A percentile compares a stretch with the other conserved stretches of the same genome.
phyloP scores from a whole-genome alignment of 1,140 invertebrate genomes.

The Mamestra configurata region DNA sequence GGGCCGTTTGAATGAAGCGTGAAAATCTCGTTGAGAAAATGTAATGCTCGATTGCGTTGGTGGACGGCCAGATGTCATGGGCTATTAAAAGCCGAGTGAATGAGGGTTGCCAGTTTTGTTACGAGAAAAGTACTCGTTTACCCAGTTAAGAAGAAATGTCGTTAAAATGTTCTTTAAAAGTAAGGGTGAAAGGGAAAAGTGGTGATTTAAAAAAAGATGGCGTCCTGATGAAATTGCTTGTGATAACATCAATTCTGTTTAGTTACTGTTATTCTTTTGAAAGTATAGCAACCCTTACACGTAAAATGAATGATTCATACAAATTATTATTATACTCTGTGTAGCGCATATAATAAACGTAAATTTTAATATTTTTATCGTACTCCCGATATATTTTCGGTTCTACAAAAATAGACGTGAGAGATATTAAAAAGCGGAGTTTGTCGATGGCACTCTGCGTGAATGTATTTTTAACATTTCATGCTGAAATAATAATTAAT shows the following conservation, averaged over 20 bases:
- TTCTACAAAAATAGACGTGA: constrained; percentile 4
- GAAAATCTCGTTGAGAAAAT: constrained; percentile 56
- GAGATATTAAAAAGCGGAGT: constrained; percentile 2
- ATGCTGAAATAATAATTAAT: constrained; percentile 20
- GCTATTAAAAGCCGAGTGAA: constrained; percentile 39
- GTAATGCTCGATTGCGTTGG: constrained; percentile 50
- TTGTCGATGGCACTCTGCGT: constrained; percentile 7
- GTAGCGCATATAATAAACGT: constrained; percentile 22
- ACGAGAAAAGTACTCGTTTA: constrained; percentile 1
- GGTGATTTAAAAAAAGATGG: not conserved
- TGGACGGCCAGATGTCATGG: constrained; percentile 54
- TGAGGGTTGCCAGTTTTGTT: constrained; percentile 39
- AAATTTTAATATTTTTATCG: constrained; percentile 41
- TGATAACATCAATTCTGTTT: constrained; percentile 30
- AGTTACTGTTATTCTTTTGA: not conserved
- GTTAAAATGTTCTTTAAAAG: constrained; percentile 9
- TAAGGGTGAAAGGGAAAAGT: not conserved
- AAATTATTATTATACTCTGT: not conserved
- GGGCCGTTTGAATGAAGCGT: constrained; percentile 55
- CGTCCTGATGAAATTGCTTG: constrained; percentile 19
- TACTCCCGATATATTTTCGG: constrained; percentile 17
- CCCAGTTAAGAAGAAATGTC: not conserved
- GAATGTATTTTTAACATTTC: constrained; percentile 13
- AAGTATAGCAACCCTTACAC: constrained; percentile 7
- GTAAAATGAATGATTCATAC: constrained; percentile 10